These are phyloP conservation scores for Upupa epops DNA, from an alignment of 2,113 vertebrate genomes.

Conservation along the genomic window DNA sequence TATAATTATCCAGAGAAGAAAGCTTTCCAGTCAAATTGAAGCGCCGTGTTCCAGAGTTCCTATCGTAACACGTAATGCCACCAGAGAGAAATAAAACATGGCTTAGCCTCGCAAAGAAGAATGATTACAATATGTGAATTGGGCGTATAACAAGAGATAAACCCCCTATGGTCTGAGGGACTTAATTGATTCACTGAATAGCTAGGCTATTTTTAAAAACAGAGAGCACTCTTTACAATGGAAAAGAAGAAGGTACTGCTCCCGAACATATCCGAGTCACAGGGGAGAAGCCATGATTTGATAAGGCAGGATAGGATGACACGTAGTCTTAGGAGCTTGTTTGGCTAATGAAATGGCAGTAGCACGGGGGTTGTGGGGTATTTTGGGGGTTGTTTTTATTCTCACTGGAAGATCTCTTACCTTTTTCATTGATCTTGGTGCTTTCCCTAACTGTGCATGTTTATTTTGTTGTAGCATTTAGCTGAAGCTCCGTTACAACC, in stretches of 20 bases:
- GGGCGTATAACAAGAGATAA: not conserved
- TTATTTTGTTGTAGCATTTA: not conserved
- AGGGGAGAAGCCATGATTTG: not conserved
- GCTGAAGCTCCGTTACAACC: too few species aligned
- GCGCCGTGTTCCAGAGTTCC: not conserved
- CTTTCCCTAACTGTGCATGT: not conserved
- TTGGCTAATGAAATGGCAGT: not conserved
- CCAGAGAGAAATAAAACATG: constrained; percentile 1
- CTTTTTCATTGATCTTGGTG: not conserved
- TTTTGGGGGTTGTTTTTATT: too few species aligned
- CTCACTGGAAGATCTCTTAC: not conserved
- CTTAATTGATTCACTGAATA: not conserved
- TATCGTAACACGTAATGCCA: not conserved
- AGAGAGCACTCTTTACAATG: not conserved
- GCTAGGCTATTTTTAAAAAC: not conserved
- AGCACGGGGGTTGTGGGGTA: not conserved
- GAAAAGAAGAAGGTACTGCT: not conserved
- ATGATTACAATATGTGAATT: not conserved
- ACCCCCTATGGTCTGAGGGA: not conserved
- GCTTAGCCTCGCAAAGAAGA: not conserved
- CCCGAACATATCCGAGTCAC: not conserved
- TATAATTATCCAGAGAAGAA: not conserved
- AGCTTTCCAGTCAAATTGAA: constrained; percentile 1
- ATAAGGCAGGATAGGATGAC: not conserved
- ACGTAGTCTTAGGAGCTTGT: not conserved